A percentile compares a stretch with the other conserved stretches of the same genome.
Evolutionary conservation across 2,888 invertebrate species (phyloP).

Genomic region (Palloptera scutellata): DNA sequence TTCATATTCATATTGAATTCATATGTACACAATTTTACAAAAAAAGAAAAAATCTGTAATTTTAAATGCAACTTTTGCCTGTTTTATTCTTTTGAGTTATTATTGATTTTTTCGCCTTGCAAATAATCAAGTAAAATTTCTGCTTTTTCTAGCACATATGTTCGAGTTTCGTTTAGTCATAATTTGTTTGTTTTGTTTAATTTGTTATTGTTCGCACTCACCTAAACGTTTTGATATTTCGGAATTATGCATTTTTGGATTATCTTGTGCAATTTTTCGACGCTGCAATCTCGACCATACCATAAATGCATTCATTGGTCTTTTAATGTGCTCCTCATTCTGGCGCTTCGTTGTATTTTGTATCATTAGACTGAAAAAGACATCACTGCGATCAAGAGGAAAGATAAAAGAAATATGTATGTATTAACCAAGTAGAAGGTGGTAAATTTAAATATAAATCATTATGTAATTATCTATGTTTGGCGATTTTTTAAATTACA

Average conservation of each 20-base stretch:
- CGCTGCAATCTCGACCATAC: slow-evolving; percentile 94
- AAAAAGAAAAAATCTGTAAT: background rate
- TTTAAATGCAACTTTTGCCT: slow-evolving; percentile 21
- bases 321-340: slow-evolving; percentile 89
- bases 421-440: too few relatives aligned
- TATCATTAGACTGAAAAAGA: slow-evolving; percentile 64
- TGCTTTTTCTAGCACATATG: slow-evolving; percentile 13
- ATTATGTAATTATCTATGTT: background rate
- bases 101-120: slow-evolving; percentile 33
- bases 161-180: slow-evolving; percentile 5
- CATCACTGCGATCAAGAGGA: slow-evolving; percentile 50
- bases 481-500: background rate
- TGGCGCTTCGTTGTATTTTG: slow-evolving; percentile 66
- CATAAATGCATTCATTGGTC: slow-evolving; percentile 99
- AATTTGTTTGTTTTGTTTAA: slow-evolving; percentile 4
- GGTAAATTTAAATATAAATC: too few relatives aligned
- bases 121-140: background rate
- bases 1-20: too few relatives aligned
- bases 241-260: slow-evolving; percentile 98
- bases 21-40: too few relatives aligned
- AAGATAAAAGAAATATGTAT: background rate
- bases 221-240: slow-evolving; percentile 94
- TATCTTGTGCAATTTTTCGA: slow-evolving; percentile 95
- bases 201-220: slow-evolving; percentile 64
- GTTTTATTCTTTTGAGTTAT: background rate